Conservation (phyloP, 2,113 vertebrate species). For the Trachemys scripta region DNA sequence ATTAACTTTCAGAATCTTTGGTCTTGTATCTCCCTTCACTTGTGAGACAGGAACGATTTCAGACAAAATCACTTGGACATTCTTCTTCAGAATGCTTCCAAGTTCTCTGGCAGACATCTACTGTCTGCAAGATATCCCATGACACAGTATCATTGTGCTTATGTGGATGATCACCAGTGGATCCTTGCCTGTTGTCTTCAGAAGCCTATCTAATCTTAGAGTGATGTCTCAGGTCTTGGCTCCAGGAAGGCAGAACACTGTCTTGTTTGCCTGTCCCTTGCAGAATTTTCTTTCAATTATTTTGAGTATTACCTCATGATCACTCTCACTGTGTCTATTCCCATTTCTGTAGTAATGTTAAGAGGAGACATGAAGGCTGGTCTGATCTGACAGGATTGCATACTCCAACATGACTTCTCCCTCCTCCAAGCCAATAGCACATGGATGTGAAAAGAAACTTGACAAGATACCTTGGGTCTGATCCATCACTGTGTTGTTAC, state of each 20-base stretch:
- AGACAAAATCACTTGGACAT: not conserved
- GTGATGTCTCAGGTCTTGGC: not conserved
- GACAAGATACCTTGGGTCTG: not conserved
- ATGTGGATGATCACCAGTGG: not conserved
- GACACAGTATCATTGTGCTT: not conserved
- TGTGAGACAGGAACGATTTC: not conserved
- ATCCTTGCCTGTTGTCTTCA: not conserved
- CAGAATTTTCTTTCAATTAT: not conserved
- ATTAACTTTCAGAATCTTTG: not conserved
- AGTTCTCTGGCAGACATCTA: not conserved
- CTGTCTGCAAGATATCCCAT: not conserved
- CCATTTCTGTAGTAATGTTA: not conserved
- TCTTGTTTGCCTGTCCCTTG: not conserved
- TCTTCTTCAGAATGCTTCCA: not conserved
- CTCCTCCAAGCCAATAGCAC: conserved; percentile 48
- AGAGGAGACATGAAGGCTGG: not conserved
- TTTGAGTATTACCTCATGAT: not conserved
- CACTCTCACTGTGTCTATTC: not conserved
- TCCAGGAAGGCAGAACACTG: not conserved
- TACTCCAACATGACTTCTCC: not conserved
- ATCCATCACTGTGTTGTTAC: conserved; percentile 24
- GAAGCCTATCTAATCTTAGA: not conserved
- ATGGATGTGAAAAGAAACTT: conserved; percentile 24
- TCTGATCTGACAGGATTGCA: conserved; percentile 19
- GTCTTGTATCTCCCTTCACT: not conserved